Base-by-base conservation (phyloP, 1,140 invertebrate genomes). In the Drosophila subobscura region DNA sequence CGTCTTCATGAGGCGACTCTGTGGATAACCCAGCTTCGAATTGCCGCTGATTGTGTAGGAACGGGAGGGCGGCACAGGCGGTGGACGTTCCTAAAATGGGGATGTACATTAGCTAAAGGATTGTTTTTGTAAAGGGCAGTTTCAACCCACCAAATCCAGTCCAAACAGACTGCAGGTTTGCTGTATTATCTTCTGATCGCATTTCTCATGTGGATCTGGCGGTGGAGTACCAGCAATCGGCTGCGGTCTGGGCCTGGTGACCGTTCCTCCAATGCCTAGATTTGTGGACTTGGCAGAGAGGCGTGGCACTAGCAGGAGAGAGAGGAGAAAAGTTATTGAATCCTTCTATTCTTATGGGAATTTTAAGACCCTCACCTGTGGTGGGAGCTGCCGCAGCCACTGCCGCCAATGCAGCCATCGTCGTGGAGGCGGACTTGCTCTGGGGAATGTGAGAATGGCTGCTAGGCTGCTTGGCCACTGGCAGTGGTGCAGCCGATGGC, bases 21-120 rank as follows among this genome's bases (percentile, higher is more conserved):
- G 97, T 33, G 97, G 97, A 93, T 98, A 98, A 66, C 96, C 95
- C 58, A 98, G 92, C 92, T 98, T 98, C n/a, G 96, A 96, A 92
- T 98, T 98, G 60, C 96, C 97, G 27, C 96, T 93, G 41, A 98
- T 96, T 25, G 97, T 98, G 92, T 98, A 98, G 0, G 96, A 94
- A 71, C 97, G 94, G 79, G 96, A 96, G 4, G 96, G 96, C 4
- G 97, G 97, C 41, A 98, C 95, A 14, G 97, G 97, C 6, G 97
- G 97, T 10, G 97, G 97, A 67, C 96, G 93, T 92, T 98, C 96
- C 96, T 97, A 90, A 5, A 5, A 37, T 5, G 44, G 51, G 6
- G 20, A 16, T 0, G 16, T 20, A 8, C 42, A 8, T 54, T 16
- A 53, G 37, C 14, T 41, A 51, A 27, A 4, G 12, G 6, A 46